These are phyloP conservation scores for Nudaria mundana DNA, from an alignment of 2,888 invertebrate genomes.

Conservation along the genomic window DNA sequence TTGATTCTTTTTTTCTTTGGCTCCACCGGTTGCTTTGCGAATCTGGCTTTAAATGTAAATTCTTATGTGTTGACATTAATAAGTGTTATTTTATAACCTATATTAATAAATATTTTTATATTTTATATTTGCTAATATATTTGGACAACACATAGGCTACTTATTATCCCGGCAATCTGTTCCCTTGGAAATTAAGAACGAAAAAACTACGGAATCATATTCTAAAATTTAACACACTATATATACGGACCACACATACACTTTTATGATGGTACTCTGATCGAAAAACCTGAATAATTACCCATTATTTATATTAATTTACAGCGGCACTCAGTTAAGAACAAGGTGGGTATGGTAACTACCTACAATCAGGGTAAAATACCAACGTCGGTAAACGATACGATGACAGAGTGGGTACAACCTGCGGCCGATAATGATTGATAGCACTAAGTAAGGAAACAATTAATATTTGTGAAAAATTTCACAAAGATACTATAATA, in stretches of 20 bases:
- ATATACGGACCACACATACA: too few species aligned
- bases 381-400: slow-evolving; percentile 31
- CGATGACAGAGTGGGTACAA: slow-evolving; percentile 27
- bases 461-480: slow-evolving; percentile 13
- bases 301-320: slow-evolving; percentile 12
- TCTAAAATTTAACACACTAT: not conserved
- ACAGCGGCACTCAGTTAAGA: slow-evolving; percentile 25
- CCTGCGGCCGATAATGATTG: slow-evolving; percentile 24
- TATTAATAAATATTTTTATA: too few species aligned
- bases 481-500: slow-evolving; percentile 8
- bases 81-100: too few species aligned
- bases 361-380: slow-evolving; percentile 29
- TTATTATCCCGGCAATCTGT: too few species aligned
- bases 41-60: too few species aligned
- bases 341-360: slow-evolving; percentile 27
- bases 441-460: slow-evolving; percentile 30
- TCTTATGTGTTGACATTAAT: too few species aligned
- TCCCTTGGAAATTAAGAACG: too few species aligned
- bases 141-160: too few species aligned
- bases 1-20: too few species aligned
- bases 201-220: not conserved
- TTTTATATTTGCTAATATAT: too few species aligned
- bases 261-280: too few species aligned
- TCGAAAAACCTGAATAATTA: slow-evolving; percentile 3
- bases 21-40: too few species aligned